A percentile compares a stretch with the other conserved stretches of the same genome.
Evolutionary conservation across 2,888 invertebrate species (phyloP).

Genomic region (Pachymerium ferrugineum): DNA sequence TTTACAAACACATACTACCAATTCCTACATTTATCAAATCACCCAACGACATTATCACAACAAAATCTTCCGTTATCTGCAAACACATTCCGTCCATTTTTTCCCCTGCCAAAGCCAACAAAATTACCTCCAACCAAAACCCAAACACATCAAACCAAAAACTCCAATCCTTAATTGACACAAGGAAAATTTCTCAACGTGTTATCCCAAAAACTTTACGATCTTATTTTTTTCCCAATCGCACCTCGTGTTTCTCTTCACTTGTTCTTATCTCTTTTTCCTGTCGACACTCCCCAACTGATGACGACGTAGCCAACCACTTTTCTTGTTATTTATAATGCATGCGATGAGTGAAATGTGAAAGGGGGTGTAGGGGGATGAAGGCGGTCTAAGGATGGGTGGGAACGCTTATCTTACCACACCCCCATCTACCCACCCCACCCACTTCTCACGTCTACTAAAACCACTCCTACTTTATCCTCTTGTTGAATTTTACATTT

Average conservation of each 20-base stretch:
- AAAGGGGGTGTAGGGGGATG: neutral
- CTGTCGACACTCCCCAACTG: conserved; percentile 13
- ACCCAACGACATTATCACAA: no score
- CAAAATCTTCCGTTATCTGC: no score
- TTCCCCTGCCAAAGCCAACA: neutral
- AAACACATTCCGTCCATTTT: no score
- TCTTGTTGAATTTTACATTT: conserved; percentile 2
- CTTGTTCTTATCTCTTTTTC: conserved; percentile 8
- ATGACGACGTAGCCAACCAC: conserved; percentile 13
- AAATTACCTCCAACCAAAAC: neutral
- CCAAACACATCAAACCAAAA: no score
- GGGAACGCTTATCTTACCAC: conserved; percentile 13
- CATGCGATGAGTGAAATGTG: conserved; percentile 8
- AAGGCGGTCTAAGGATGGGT: neutral
- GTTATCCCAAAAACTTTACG: neutral
- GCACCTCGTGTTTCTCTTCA: conserved; percentile 13
- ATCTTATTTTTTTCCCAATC: conserved; percentile 4
- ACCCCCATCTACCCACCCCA: conserved; percentile 13
- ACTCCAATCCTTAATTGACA: neutral
- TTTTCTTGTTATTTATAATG: conserved; percentile 13
- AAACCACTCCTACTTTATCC: conserved; percentile 13
- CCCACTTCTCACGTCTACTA: conserved; percentile 2
- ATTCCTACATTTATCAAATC: no score
- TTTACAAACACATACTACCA: no score
- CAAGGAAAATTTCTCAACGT: neutral